Evolutionary conservation across 64 coral and sea anemone species (phyloP).

Genomic region (Montipora efflorescens): DNA sequence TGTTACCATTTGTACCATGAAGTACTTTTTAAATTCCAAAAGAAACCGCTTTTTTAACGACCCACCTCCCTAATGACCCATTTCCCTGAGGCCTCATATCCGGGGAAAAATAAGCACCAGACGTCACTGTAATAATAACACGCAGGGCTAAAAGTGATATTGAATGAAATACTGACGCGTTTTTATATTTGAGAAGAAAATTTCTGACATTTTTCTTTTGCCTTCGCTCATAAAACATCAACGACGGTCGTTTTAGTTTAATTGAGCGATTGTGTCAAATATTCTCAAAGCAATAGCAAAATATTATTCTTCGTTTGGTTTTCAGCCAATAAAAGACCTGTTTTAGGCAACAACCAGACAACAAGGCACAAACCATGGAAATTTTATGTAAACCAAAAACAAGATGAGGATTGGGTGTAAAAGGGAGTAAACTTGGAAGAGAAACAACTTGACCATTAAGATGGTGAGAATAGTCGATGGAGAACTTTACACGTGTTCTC

Average conservation of each 20-base stretch:
- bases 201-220: background rate
- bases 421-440: background rate
- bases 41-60: too few relatives aligned
- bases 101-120: background rate
- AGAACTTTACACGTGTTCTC: background rate
- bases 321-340: background rate
- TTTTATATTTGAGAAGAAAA: background rate
- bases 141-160: background rate
- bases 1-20: too few relatives aligned
- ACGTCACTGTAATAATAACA: background rate
- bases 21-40: too few relatives aligned
- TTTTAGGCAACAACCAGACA: background rate
- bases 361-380: background rate
- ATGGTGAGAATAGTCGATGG: too few relatives aligned
- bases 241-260: background rate
- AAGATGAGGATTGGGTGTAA: background rate
- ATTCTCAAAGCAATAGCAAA: background rate
- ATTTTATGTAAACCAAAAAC: background rate
- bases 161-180: background rate
- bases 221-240: background rate
- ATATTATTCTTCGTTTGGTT: background rate
- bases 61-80: too few relatives aligned
- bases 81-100: too few relatives aligned
- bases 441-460: background rate
- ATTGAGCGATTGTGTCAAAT: background rate